Conservation (phyloP, 2,797 vertebrate species). For the Myotis myotis region DNA sequence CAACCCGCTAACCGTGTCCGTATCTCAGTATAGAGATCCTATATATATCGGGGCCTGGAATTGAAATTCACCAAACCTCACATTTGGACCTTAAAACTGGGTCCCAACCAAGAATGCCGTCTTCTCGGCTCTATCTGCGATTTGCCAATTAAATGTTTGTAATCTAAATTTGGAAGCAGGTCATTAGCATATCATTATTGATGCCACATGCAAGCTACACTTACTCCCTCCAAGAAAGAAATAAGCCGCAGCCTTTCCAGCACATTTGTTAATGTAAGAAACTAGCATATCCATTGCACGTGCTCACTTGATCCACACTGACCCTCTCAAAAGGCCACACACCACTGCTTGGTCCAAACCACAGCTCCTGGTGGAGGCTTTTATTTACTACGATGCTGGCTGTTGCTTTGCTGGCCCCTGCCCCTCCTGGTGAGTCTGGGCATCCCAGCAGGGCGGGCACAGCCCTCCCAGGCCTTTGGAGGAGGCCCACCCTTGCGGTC, state of each 20-base stretch:
- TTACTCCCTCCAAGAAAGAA: slow-evolving; percentile 27
- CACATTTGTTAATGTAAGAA: slow-evolving; percentile 64
- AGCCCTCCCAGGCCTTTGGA: background rate
- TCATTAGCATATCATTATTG: slow-evolving; percentile 66
- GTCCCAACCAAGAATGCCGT: background rate
- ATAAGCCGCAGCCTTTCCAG: slow-evolving; percentile 45
- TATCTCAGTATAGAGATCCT: background rate
- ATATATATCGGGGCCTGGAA: background rate
- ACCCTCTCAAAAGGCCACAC: slow-evolving; percentile 43
- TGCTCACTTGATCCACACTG: slow-evolving; percentile 46
- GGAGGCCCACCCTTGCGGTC: background rate
- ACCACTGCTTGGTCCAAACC: slow-evolving; percentile 30
- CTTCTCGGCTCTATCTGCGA: background rate
- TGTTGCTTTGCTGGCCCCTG: background rate
- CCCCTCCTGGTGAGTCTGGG: background rate
- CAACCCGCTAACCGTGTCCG: no score
- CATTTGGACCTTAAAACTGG: slow-evolving; percentile 42
- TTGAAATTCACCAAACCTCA: background rate
- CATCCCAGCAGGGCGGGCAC: background rate
- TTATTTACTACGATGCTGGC: background rate
- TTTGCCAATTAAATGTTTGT: slow-evolving; percentile 57
- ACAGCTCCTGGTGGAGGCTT: background rate
- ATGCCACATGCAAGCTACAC: background rate
- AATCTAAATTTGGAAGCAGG: slow-evolving; percentile 67
- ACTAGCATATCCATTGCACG: slow-evolving; percentile 55